Conservation (phyloP, 2,113 vertebrate species). For the Syngnathus typhle region DNA sequence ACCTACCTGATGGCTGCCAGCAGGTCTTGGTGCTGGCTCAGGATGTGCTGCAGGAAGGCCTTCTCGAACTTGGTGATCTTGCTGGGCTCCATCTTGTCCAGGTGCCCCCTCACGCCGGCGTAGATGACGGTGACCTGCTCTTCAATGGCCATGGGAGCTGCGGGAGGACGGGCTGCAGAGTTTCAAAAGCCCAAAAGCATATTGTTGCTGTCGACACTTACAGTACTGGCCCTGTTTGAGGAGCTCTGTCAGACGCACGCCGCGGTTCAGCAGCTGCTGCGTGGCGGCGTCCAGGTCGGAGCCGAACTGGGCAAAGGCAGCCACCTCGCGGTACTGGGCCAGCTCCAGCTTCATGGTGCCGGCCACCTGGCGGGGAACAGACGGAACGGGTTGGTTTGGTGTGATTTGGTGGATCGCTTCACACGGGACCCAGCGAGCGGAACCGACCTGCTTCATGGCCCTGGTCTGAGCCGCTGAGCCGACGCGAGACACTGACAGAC, state of each 20-base stretch:
- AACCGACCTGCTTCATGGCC: slow-evolving; percentile 91
- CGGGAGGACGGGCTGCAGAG: neutral
- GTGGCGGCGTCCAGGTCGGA: slow-evolving; percentile 94
- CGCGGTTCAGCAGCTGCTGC: slow-evolving; percentile 90
- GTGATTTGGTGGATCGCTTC: neutral
- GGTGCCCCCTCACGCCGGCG: slow-evolving; percentile 88
- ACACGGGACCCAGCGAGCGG: neutral
- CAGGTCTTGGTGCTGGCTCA: slow-evolving; percentile 86
- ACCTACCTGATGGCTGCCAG: slow-evolving; percentile 80
- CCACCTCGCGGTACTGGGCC: slow-evolving; percentile 94
- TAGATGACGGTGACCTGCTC: slow-evolving; percentile 96
- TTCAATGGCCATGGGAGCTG: slow-evolving; percentile 96
- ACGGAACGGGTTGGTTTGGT: neutral
- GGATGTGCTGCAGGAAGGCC: slow-evolving; percentile 84
- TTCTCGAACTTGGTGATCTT: slow-evolving; percentile 96
- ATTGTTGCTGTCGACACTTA: slow-evolving; percentile 60
- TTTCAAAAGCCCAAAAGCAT: neutral
- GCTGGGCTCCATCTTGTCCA: slow-evolving; percentile 95
- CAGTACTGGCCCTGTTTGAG: slow-evolving; percentile 96
- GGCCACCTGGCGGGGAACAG: slow-evolving; percentile 74
- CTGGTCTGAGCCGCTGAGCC: slow-evolving; percentile 96
- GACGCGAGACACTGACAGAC: slow-evolving; percentile 94
- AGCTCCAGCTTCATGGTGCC: slow-evolving; percentile 97
- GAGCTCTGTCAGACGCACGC: slow-evolving; percentile 90
- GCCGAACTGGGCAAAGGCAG: slow-evolving; percentile 94